Evolutionary conservation across 2,888 invertebrate genomes (phyloP).

Genomic region (Willowsia nigromaculata): DNA sequence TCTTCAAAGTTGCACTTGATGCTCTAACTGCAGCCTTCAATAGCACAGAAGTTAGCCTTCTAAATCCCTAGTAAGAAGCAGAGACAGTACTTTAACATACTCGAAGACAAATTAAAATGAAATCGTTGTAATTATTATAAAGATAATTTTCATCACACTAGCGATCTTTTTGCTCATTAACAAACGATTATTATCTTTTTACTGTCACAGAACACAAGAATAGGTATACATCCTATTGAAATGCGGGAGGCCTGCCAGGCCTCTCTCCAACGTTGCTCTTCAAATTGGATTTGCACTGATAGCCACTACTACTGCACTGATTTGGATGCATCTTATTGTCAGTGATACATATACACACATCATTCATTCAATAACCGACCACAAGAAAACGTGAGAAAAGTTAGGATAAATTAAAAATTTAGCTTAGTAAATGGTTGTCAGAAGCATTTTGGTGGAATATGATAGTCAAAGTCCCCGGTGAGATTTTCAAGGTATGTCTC

Average conservation of each 20-base stretch:
- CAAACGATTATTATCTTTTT: background rate
- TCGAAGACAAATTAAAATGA: background rate
- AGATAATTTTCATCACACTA: background rate
- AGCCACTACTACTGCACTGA: background rate
- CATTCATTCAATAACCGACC: slow-evolving; percentile 6
- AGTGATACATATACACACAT: slow-evolving; percentile 21
- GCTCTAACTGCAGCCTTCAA: background rate
- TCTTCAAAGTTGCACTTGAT: background rate
- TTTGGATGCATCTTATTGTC: background rate
- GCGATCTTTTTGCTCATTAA: background rate
- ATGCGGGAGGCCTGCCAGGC: too few relatives aligned
- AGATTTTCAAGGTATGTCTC: slow-evolving; percentile 27
- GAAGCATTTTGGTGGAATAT: background rate
- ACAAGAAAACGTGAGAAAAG: slow-evolving; percentile 55
- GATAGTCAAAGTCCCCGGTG: slow-evolving; percentile 26
- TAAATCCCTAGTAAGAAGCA: background rate
- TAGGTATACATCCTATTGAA: too few relatives aligned
- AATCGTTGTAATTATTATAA: background rate
- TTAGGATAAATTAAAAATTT: background rate
- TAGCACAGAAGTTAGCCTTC: slow-evolving; percentile 46
- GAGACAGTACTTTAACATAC: too few relatives aligned
- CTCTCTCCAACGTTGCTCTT: too few relatives aligned
- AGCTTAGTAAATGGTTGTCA: background rate
- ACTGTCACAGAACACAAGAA: too few relatives aligned
- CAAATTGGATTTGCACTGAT: too few relatives aligned